Evolutionary conservation across 1,140 invertebrate species (phyloP), one percentile per base, ranked within the genome.

Genomic region (Drosophila pachea): DNA sequence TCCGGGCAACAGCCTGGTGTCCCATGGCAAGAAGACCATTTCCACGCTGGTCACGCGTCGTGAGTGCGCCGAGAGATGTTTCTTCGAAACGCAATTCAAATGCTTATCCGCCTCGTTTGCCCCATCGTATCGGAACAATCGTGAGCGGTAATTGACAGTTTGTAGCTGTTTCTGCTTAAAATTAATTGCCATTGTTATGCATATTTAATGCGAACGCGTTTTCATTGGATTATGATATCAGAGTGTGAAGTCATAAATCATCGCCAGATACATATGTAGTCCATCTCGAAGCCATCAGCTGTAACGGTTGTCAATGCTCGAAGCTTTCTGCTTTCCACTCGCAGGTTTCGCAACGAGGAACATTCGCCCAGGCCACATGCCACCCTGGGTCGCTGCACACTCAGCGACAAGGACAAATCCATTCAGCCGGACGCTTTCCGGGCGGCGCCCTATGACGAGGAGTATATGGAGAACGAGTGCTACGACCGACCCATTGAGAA

Each of bases 401-500:
- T 94, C 38, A 93, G 91, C 73, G 87, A 89, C 38, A 91, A 91
- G 69, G 91, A 93, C 78, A 91, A 92, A 76, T 92, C 92, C 78
- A 90, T 92, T 7, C 90, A 92, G 62, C 92, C 93, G 0, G 92
- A 92, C 74, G 91, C 92, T 0, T 94, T 92, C 64, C 86, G 92
- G 32, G 92, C 92, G 0, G 92, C 92, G 5, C 92, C 91, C 64
- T 92, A 91, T 62, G 91, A 92, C 54, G 92, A 92, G 32, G 91
- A 93, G 70, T 94, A 94, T 70, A 91, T 93, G 59, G 93, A 93
- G 76, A 93, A 93, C 87, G 92, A 93, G 75, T 93, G 93, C 73
- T 75, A 90, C 9, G 90, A 86, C 31, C 72, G 84, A 32, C 47
- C 74, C 12, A 70, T 79, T 6, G 84, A 88, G 55, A 86, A 60